Percentiles rank a stretch among this genome's conserved stretches.
Conservation (phyloP, 2,888 invertebrate species). For the Drosophila heteroneura region DNA sequence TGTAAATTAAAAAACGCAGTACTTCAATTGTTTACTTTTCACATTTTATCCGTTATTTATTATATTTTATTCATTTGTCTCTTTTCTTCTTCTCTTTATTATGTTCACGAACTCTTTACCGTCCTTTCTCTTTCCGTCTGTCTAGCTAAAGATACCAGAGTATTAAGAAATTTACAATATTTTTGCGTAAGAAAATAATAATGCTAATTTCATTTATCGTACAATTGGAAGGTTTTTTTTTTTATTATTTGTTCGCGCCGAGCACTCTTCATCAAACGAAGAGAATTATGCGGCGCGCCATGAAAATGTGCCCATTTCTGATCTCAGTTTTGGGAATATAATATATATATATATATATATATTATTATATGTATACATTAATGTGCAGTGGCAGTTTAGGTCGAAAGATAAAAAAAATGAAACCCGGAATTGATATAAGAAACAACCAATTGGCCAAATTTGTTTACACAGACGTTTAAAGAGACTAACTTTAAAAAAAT, state of each 20-base stretch:
- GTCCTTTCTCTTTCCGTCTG: background rate
- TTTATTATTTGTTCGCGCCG: conserved; percentile 11
- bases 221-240: conserved; percentile 44
- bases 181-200: conserved; percentile 27
- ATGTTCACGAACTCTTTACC: background rate
- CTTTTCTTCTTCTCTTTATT: background rate
- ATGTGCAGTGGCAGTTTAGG: conserved; percentile 20
- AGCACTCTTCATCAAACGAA: conserved; percentile 69
- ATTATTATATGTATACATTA: background rate
- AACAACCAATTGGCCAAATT: conserved; percentile 29
- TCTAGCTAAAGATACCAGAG: conserved; percentile 1
- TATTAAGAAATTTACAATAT: conserved; percentile 1
- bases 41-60: background rate
- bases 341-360: background rate
- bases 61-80: background rate
- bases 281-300: conserved; percentile 46
- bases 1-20: background rate
- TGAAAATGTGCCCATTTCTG: conserved; percentile 22
- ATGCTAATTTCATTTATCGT: conserved; percentile 50
- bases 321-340: conserved; percentile 10
- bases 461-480: background rate
- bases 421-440: background rate
- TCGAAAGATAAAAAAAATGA: conserved; percentile 3
- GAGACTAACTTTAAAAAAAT: conserved; percentile 2
- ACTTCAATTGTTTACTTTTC: conserved; percentile 1